Evolutionary conservation across 2,113 vertebrate species (phyloP), one percentile per base, ranked within the genome.

Genomic region (Eublepharis macularius): DNA sequence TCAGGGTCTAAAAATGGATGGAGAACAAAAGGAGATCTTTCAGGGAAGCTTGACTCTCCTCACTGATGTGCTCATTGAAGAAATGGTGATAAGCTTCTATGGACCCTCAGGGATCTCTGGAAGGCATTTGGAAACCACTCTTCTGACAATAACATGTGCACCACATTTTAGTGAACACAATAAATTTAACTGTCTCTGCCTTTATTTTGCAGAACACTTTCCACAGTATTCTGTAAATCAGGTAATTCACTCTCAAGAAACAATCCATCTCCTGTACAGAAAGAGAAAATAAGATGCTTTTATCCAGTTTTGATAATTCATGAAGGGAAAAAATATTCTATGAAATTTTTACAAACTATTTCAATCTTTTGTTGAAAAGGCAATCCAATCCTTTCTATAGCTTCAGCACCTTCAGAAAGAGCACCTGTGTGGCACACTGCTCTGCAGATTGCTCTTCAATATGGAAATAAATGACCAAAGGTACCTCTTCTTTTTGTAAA

Each of bases 391-490:
- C 36, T n/a, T 78, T 85, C 60, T 69, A 84, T 43, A 54, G 63
- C 47, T 84, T 78, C 63, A 70, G 47, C 13, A n/a, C n/a, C 39
- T 49, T 78, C 63, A n/a, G 63, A 77, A 69, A 63, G 43, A 76
- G 60, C 19, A 36, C 9, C 47, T 69, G 54, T 26, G 41, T 54
- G 41, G 36, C 65, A 78, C 29, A 66, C 65, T 69, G 29, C 36
- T 39, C 65, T 78, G 60, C 43, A 69, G 83, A 85, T 85, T 78
- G 65, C 76, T 78, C 65, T 85, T 78, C 83, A 85, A 70, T 85
- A 85, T 85, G 75, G 75, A 85, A 85, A 85, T 83, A 83, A 83
- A 83, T 85, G 75, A 60, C 65, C 83, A 72, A 72, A 60, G 54
- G 12, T 36, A 70, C 39, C 36, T 83, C 68, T 78, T 60, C 65